A percentile compares a stretch with the other conserved stretches of the same genome.
phyloP scores from a whole-genome alignment of 2,797 vertebrate species.

The Paramormyrops hopkinsi region DNA sequence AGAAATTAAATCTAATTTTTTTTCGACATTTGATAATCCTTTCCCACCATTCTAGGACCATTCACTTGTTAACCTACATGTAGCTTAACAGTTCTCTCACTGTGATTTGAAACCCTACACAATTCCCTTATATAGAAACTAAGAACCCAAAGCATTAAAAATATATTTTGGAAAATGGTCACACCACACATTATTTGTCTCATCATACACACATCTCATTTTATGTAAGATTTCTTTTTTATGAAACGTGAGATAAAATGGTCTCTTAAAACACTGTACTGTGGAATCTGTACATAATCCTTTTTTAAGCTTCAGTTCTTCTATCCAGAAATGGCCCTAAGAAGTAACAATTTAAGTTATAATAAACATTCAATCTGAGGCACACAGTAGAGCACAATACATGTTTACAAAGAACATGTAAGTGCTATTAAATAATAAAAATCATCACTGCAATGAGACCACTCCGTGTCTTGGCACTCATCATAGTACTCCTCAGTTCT shows the following conservation, averaged over 20 bases:
- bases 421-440: background rate
- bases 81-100: conserved; percentile 37
- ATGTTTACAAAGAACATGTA: background rate
- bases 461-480: background rate
- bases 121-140: background rate
- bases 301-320: background rate
- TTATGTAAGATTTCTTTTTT: background rate
- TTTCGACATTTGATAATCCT: background rate
- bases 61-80: conserved; percentile 31
- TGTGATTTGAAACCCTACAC: background rate
- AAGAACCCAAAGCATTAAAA: background rate
- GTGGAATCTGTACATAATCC: no score
- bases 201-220: background rate
- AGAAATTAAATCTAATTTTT: background rate
- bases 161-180: background rate
- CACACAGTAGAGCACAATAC: background rate
- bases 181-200: background rate
- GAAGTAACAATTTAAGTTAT: background rate
- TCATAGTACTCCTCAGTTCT: background rate
- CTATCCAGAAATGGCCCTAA: background rate
- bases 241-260: background rate
- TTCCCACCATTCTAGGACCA: background rate
- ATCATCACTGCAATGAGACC: background rate
- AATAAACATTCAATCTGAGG: background rate
- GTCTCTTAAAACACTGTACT: background rate